A percentile compares a stretch with the other conserved stretches of the same genome.
These are phyloP conservation scores for Solen grandis DNA, from an alignment of 1,140 invertebrate species.

Conservation along the genomic window DNA sequence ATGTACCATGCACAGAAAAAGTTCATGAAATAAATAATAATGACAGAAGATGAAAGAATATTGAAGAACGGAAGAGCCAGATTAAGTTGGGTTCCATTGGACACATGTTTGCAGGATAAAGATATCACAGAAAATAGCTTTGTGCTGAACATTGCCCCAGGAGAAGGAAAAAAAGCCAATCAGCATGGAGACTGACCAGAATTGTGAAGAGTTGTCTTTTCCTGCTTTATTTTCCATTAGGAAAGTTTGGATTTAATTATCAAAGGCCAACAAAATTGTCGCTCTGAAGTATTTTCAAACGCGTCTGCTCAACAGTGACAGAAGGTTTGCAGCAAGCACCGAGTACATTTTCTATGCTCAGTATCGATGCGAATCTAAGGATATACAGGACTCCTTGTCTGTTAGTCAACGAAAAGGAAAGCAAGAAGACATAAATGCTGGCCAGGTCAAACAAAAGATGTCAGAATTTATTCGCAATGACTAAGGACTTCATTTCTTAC, in stretches of 20 bases:
- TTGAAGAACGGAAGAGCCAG: conserved; percentile 6
- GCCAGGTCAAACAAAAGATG: conserved; percentile 9
- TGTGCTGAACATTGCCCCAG: conserved; percentile 17
- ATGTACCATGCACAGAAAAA: too few relatives aligned
- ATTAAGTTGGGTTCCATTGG: conserved; percentile 18
- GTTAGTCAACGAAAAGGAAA: not conserved
- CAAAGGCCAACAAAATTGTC: conserved; percentile 25
- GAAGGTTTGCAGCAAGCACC: conserved; percentile 4
- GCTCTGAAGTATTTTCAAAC: conserved; percentile 3
- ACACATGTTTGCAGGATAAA: conserved; percentile 24
- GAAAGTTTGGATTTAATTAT: conserved; percentile 6
- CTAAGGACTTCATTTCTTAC: conserved; percentile 1
- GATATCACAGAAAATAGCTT: conserved; percentile 14
- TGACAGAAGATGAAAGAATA: not conserved
- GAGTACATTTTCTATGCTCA: conserved; percentile 14
- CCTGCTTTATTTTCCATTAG: conserved; percentile 11
- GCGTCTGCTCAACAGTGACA: conserved; percentile 14
- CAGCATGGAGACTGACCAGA: conserved; percentile 2
- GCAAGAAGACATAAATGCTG: conserved; percentile 8
- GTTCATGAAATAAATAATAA: too few relatives aligned
- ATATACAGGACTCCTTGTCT: not conserved
- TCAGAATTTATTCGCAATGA: conserved; percentile 4
- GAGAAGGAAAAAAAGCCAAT: conserved; percentile 31
- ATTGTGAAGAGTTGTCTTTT: conserved; percentile 16
- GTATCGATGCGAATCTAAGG: not conserved